phyloP scores from a whole-genome alignment of 2,113 vertebrate genomes.

The Gymnorhina tibicen region DNA sequence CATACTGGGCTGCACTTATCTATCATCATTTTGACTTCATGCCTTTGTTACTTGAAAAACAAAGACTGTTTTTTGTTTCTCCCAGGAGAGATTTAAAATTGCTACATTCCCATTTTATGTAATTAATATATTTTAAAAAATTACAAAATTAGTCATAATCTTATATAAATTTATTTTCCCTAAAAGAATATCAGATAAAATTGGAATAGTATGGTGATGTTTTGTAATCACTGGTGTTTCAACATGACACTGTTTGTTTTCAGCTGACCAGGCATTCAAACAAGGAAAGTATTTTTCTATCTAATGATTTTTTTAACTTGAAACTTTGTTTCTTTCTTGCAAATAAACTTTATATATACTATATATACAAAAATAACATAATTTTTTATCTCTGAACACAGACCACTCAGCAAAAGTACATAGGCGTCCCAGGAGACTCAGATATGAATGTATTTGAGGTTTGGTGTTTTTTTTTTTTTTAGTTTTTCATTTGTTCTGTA shows the following conservation, averaged over 20 bases:
- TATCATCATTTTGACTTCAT: not conserved
- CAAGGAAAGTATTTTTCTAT: not conserved
- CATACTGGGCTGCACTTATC: not conserved
- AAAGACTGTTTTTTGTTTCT: fast-evolving
- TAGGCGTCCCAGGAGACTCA: not conserved
- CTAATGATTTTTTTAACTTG: not conserved
- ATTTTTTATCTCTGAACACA: not conserved
- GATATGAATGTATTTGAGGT: not conserved
- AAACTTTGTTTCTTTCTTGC: not conserved
- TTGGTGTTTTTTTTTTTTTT: too few relatives aligned
- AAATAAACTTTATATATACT: not conserved
- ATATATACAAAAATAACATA: not conserved
- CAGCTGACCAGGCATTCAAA: not conserved
- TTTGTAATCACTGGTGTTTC: not conserved
- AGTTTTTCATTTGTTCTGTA: not conserved
- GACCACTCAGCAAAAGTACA: not conserved
- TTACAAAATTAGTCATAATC: not conserved
- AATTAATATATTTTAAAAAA: not conserved
- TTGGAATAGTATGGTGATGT: not conserved
- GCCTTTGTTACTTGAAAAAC: not conserved
- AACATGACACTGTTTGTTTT: not conserved
- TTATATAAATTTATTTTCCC: not conserved
- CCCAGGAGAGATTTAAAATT: not conserved
- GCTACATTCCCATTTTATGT: fast-evolving
- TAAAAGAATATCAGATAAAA: not conserved